A percentile compares a stretch with the other conserved stretches of the same genome.
phyloP scores from a whole-genome alignment of 2,113 vertebrate genomes.

The Clarias magur region DNA sequence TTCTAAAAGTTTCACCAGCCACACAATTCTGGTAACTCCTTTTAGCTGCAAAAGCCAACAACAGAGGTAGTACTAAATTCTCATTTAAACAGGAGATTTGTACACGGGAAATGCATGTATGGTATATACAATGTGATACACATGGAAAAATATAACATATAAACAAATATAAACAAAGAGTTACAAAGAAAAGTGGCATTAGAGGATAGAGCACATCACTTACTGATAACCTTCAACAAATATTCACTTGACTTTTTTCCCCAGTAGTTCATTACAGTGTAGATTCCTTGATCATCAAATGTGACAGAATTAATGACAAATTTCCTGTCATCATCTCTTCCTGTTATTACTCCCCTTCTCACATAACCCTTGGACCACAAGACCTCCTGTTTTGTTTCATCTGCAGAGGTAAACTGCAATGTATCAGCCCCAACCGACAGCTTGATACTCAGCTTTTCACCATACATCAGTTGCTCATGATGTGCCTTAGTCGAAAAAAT shows the following conservation, averaged over 20 bases:
- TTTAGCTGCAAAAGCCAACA: conserved; percentile 50
- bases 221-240: conserved; percentile 58
- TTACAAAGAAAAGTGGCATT: not conserved
- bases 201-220: conserved; percentile 35
- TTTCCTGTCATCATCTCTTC: conserved; percentile 47
- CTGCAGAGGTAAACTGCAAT: conserved; percentile 55
- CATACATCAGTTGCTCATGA: not conserved
- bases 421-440: not conserved
- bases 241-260: conserved; percentile 42
- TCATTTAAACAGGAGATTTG: not conserved
- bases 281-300: conserved; percentile 64
- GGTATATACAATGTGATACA: not conserved
- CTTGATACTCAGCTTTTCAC: not conserved
- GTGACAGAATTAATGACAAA: conserved; percentile 55
- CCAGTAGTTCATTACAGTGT: conserved; percentile 57
- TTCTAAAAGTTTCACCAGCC: conserved; percentile 55
- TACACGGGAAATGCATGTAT: not conserved
- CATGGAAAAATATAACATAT: not conserved
- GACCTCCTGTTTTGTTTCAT: not conserved
- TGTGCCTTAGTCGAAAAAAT: not conserved
- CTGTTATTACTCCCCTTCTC: conserved; percentile 50
- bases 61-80: not conserved
- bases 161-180: too few species aligned
- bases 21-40: conserved; percentile 44
- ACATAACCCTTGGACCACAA: not conserved